Conservation (phyloP, 2,888 invertebrate species). For the Caenorhabditis sp. region DNA sequence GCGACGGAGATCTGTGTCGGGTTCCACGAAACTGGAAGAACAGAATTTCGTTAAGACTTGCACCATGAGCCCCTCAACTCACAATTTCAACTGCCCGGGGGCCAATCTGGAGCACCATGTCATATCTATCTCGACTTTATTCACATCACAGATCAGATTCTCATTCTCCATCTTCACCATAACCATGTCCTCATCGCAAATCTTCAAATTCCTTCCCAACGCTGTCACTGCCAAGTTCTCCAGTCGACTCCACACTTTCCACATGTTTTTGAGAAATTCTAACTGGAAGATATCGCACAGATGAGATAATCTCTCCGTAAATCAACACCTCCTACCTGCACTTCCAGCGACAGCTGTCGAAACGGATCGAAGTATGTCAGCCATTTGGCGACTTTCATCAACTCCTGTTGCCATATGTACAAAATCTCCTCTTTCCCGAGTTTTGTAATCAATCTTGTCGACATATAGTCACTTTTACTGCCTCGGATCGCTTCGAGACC, state of each 20-base stretch:
- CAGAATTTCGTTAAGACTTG: too few relatives aligned
- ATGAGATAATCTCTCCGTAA: too few relatives aligned
- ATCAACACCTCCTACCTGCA: too few relatives aligned
- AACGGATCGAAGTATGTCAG: constrained; percentile 60
- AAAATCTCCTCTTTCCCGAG: constrained; percentile 27
- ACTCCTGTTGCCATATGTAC: constrained; percentile 28
- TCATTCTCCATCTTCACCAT: constrained; percentile 28
- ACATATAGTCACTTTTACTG: background rate
- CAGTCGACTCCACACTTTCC: constrained; percentile 58
- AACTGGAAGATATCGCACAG: too few relatives aligned
- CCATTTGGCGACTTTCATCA: constrained; percentile 56
- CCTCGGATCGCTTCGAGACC: constrained; percentile 19
- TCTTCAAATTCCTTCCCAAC: constrained; percentile 13
- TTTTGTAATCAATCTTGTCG: background rate
- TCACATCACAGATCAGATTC: constrained; percentile 13
- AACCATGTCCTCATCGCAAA: constrained; percentile 10
- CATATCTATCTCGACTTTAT: constrained; percentile 30
- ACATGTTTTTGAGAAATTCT: constrained; percentile 49
- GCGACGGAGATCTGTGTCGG: background rate
- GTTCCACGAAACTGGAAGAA: constrained; percentile 39
- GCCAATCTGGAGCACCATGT: constrained; percentile 44
- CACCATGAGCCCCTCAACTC: too few relatives aligned
- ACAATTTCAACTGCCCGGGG: constrained; percentile 34
- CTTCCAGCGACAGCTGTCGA: constrained; percentile 21
- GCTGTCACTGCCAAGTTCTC: constrained; percentile 39